These are phyloP conservation scores for Clepsis dumicolana DNA, from an alignment of 2,888 invertebrate genomes.

Conservation along the genomic window DNA sequence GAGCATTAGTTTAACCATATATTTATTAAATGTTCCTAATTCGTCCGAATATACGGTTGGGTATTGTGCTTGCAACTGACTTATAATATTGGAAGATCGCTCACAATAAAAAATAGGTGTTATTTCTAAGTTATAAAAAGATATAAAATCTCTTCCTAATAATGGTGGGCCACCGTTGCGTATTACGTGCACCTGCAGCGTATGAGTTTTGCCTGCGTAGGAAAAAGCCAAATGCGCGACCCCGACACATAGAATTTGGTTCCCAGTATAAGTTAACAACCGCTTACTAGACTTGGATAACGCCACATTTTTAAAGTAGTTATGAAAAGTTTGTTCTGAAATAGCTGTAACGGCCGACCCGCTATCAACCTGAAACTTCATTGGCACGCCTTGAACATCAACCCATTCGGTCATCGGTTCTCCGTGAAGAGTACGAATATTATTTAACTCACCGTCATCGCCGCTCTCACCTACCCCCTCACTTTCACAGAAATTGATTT, in stretches of 20 bases:
- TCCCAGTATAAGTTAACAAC: conserved; percentile 45
- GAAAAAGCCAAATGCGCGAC: conserved; percentile 25
- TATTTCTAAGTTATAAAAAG: conserved; percentile 44
- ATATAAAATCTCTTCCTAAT: conserved; percentile 48
- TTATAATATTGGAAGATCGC: background rate
- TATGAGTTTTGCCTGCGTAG: conserved; percentile 39
- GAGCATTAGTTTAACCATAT: conserved; percentile 42
- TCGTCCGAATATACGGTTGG: conserved; percentile 21
- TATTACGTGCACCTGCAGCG: conserved; percentile 45
- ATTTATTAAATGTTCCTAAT: conserved; percentile 38
- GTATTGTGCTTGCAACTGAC: background rate
- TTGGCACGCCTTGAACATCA: background rate
- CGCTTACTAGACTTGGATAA: conserved; percentile 34
- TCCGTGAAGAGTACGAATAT: conserved; percentile 7
- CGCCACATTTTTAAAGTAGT: background rate
- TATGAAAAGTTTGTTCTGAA: background rate
- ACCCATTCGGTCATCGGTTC: conserved; percentile 9
- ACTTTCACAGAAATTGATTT: background rate
- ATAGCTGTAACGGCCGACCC: conserved; percentile 13
- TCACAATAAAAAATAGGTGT: conserved; percentile 31
- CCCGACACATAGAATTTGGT: conserved; percentile 43
- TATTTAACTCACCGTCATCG: conserved; percentile 16
- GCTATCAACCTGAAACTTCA: conserved; percentile 14
- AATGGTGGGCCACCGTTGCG: conserved; percentile 48
- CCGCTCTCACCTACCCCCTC: conserved; percentile 8